Base-by-base conservation (phyloP, 2,888 invertebrate genomes). In the Flexamia atlantica region DNA sequence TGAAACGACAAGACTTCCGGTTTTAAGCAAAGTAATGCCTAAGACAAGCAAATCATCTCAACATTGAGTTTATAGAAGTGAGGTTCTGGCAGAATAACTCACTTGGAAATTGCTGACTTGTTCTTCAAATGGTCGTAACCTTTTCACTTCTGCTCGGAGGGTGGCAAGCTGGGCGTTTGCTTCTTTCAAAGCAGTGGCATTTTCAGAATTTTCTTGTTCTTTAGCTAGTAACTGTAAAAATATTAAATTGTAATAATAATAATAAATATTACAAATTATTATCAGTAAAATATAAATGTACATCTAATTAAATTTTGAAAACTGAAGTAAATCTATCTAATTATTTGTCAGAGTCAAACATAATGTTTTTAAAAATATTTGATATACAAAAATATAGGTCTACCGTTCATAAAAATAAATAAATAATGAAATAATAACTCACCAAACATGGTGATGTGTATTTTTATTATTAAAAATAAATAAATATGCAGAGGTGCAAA, bases 71-170 rank as follows among this genome's bases (percentile, higher is more conserved):
- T 53, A 53, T 53, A 53, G 2, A 9, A 10, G 4, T 4, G 53
- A 5, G 4, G 4, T n/a, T 46, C 46, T 64, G 28, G 36, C 17
- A 36, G 1, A 28, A 20, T 3, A 0, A 79, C 89, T 89, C 90
- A 95, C 95, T 92, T 94, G 93, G 85, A 94, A 91, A 90, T 94
- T 93, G 87, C 93, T 93, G 17, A 94, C 90, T 87, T 93, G 92
- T 85, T 94, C 93, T 89, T 95, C 94, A 83, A 94, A 93, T 83
- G 93, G 90, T 86, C 93, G 91, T 36, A 94, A 89, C 84, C 94
- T 91, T 83, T 92, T 92, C 40, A 95, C 90, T 90, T 95, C 94
- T 72, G 90, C 90, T 86, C 93, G 92, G 83, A 94, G 88, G 87
- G 92, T 93, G 85, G 94, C 94, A 60, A 94, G 91, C 89, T 94